Conservation (phyloP, 2,113 vertebrate species). For the Coptodon rendalli region DNA sequence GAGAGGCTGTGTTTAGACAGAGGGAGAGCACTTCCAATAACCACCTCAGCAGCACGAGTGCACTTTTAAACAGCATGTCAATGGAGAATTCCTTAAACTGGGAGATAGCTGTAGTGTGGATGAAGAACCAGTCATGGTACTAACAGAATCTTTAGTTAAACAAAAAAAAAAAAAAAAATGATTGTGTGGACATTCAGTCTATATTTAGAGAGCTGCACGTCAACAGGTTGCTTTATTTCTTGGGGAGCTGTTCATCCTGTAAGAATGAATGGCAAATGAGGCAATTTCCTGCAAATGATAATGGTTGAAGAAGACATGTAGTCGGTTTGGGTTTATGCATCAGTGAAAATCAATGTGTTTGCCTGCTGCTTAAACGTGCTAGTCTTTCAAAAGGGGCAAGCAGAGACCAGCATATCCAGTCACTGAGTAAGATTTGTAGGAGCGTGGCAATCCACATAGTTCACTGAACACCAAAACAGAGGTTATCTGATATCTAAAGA, state of each 20-base stretch:
- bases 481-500: slow-evolving; percentile 15
- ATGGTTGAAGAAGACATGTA: not conserved
- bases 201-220: not conserved
- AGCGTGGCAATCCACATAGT: not conserved
- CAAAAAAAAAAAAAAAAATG: not conserved
- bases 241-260: fast-evolving
- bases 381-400: not conserved
- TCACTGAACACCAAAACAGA: not conserved
- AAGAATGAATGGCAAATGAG: not conserved
- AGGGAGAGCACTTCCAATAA: slow-evolving; percentile 9
- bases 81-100: not conserved
- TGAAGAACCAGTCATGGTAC: not conserved
- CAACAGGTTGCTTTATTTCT: not conserved
- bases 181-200: fast-evolving
- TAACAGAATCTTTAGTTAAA: not conserved
- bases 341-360: not conserved
- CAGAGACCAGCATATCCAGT: not conserved
- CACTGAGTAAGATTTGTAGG: not conserved
- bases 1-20: slow-evolving; percentile 43
- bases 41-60: not conserved
- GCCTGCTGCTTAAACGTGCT: not conserved
- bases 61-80: slow-evolving; percentile 36
- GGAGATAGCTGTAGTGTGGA: not conserved
- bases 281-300: not conserved
- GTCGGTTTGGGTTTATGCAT: not conserved